Base-by-base conservation (phyloP, 2,888 invertebrate genomes). In the Parnassius mnemosyne region DNA sequence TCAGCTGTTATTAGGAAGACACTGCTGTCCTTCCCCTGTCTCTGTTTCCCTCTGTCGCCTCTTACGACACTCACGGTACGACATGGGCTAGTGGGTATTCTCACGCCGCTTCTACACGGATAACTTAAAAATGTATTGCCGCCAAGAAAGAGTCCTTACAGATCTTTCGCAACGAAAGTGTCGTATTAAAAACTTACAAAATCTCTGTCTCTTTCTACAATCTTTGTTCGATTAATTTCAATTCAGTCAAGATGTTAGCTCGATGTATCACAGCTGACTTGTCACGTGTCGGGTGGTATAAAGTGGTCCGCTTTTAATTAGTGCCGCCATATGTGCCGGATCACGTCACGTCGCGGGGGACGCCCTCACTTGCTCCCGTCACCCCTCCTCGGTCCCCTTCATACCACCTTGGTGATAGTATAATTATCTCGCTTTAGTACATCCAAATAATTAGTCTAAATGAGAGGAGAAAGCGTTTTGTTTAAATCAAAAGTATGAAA, bases 291-390 rank as follows among this genome's bases (percentile, higher is more conserved):
- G 61, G 62, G 57, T 52, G 57, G 47, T 67, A 63, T 64, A 64
- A 66, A 59, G 60, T 60, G 65, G 63, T 70, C 64, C 73, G 73
- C 76, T 80, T 87, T 81, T 88, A 87, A 89, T 89, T 86, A 89
- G 88, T 83, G 80, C 74, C 83, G 82, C 85, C 89, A 89, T 87
- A 76, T 89, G 89, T 80, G 85, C 76, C 76, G 76, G 70, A 78
- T 87, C 86, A 80, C 85, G 81, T 77, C 87, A 83, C 84, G 81
- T 77, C 80, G 82, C 83, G 85, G 84, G 86, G 82, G 83, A 78
- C 79, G 65, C 68, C 68, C 66, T 64, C 64, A 12, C 56, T 60
- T 13, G 16, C 20, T 34, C 16, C 41, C 42, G 34, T 65, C 65
- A 63, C 56, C 65, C 41, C 57, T 54, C 10, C 34, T 3, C 56